Base-by-base conservation (phyloP, 2,797 vertebrate genomes). In the Fundulus diaphanus region DNA sequence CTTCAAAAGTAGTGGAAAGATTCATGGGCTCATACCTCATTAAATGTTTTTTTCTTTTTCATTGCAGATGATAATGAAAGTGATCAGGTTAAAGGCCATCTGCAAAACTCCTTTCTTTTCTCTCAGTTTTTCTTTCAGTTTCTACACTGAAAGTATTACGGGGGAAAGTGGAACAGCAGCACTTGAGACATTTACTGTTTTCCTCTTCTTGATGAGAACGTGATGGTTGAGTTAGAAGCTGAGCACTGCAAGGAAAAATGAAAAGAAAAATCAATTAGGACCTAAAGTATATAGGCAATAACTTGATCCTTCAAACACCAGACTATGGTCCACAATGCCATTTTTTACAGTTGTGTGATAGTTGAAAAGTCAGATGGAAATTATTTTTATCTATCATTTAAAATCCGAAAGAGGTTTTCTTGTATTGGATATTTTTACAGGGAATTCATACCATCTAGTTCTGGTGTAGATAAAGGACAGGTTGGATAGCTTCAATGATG, bases 211-310 rank as follows among this genome's bases (percentile, higher is more conserved):
- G 80, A 79, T 69, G 88, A 79, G 76, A 89, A 86, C 81, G 68
- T 70, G 70, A 78, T 65, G 80, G 73, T 78, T 88, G 66, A 63
- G 71, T 94, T 94, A 95, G 93, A 96, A 96, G 94, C 95, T 96
- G 90, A 96, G 92, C 93, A 96, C 95, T 95, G 92, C 75, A 92
- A 93, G 68, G 88, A 51, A 89, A 84, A 82, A 82, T 82, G 44
- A 87, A 75, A 85, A 73, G 73, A 85, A 51, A 84, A 69, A 73
- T 88, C 77, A 89, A 72, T 88, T 40, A 79, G 27, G 42, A 76
- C 69, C 33, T 75, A 29, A 68, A 76, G 29, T 51, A 24, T 56
- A 70, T 4, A 66, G 12, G 18, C 68, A 29, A 51, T 5, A 7
- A 57, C 63, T 69, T 71, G 51, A 83, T 70, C 71, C 5, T 70